Percentiles rank a stretch among this genome's conserved stretches.
Evolutionary conservation across 2,113 vertebrate species (phyloP).

Genomic region (Eudyptes chrysolophus): DNA sequence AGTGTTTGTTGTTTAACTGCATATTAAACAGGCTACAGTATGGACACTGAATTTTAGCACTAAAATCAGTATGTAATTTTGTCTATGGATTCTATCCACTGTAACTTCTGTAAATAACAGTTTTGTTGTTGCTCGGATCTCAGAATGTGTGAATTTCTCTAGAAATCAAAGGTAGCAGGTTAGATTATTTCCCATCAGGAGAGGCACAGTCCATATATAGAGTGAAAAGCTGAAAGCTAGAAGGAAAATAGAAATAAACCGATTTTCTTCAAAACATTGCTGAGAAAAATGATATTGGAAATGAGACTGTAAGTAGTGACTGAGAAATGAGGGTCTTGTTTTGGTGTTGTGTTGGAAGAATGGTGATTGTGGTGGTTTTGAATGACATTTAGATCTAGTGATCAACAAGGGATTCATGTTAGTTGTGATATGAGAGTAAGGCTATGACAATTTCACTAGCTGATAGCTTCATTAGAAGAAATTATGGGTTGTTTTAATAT

Average conservation of each 20-base stretch:
- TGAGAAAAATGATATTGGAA: background rate
- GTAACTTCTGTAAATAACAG: background rate
- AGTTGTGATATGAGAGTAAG: background rate
- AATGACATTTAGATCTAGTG: background rate
- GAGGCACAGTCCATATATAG: background rate
- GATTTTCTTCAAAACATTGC: background rate
- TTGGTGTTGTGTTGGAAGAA: background rate
- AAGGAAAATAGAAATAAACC: background rate
- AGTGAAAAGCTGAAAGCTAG: background rate
- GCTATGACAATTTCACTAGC: background rate
- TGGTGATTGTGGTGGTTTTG: background rate
- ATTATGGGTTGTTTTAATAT: background rate
- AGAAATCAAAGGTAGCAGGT: background rate
- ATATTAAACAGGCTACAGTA: background rate
- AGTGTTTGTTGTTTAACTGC: background rate
- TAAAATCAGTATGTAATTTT: background rate
- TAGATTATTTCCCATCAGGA: background rate
- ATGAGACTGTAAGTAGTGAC: background rate
- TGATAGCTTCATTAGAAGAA: background rate
- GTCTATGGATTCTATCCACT: background rate
- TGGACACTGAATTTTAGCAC: background rate
- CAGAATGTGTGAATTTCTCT: background rate
- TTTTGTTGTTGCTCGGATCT: background rate
- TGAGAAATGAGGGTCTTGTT: background rate
- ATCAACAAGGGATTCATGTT: background rate